Percentiles rank a stretch among this genome's conserved stretches.
These are phyloP conservation scores for Eptesicus fuscus DNA, from an alignment of 2,113 vertebrate genomes.

Conservation along the genomic window DNA sequence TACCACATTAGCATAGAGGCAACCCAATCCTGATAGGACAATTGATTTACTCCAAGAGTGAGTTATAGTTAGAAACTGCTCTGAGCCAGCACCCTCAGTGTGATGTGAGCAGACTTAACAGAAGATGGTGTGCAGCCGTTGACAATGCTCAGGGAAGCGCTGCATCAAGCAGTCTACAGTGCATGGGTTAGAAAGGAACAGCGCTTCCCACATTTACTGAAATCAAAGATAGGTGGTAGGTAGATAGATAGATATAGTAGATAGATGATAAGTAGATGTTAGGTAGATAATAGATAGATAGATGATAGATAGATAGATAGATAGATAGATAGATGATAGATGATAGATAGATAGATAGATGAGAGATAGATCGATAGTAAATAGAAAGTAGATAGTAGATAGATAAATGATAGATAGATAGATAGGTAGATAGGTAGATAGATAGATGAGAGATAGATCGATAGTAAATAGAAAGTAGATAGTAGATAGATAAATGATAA, in stretches of 20 bases:
- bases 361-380: too few species aligned
- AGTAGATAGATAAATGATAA: not conserved
- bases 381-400: not conserved
- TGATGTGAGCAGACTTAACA: not conserved
- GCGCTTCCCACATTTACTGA: not conserved
- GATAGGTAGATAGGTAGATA: too few species aligned
- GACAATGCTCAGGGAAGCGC: too few species aligned
- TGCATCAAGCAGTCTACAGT: not conserved
- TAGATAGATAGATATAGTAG: not conserved
- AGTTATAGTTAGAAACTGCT: not conserved
- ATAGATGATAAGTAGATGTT: not conserved
- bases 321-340: not conserved
- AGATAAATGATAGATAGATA: too few species aligned
- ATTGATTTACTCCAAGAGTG: not conserved
- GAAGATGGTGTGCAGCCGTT: not conserved
- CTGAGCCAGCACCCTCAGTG: not conserved
- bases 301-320: too few species aligned
- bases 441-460: not conserved
- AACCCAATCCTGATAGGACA: not conserved
- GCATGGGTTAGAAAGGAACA: not conserved
- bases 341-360: too few species aligned
- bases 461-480: not conserved
- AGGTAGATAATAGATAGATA: too few species aligned
- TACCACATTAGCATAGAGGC: not conserved
- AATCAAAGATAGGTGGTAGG: not conserved